Conservation (phyloP, 2,113 vertebrate species). For the Microcebus ravelobensis region DNA sequence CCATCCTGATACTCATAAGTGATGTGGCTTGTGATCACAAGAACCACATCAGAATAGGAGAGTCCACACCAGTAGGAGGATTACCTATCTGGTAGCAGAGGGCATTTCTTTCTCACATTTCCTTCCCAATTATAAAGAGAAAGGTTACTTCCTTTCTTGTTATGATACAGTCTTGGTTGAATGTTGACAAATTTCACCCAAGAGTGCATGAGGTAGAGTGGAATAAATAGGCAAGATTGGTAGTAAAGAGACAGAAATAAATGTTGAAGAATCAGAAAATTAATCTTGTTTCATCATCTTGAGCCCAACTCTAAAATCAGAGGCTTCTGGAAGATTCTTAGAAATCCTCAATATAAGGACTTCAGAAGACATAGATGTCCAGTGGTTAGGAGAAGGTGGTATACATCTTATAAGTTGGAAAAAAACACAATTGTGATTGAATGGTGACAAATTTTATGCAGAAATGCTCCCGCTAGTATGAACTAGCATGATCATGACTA, state of each 20-base stretch:
- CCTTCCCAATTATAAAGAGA: background rate
- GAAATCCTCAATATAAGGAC: background rate
- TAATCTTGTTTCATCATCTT: background rate
- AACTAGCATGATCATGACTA: background rate
- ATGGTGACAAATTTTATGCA: background rate
- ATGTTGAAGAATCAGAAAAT: background rate
- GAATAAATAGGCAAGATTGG: background rate
- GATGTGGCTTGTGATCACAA: background rate
- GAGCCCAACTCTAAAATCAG: background rate
- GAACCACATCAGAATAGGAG: background rate
- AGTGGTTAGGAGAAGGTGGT: background rate
- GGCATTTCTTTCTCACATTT: background rate
- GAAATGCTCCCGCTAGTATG: background rate
- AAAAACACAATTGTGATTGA: background rate
- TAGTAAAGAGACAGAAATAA: background rate
- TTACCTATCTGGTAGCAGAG: background rate
- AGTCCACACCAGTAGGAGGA: background rate
- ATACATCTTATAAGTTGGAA: background rate
- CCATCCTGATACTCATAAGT: background rate
- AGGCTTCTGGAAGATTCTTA: background rate
- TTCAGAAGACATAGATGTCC: background rate
- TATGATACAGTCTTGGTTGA: background rate
- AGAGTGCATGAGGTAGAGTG: background rate
- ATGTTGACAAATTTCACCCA: background rate
- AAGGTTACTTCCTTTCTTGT: background rate